These are phyloP conservation scores for Fundulus diaphanus DNA, from an alignment of 2,797 vertebrate genomes.

Conservation along the genomic window DNA sequence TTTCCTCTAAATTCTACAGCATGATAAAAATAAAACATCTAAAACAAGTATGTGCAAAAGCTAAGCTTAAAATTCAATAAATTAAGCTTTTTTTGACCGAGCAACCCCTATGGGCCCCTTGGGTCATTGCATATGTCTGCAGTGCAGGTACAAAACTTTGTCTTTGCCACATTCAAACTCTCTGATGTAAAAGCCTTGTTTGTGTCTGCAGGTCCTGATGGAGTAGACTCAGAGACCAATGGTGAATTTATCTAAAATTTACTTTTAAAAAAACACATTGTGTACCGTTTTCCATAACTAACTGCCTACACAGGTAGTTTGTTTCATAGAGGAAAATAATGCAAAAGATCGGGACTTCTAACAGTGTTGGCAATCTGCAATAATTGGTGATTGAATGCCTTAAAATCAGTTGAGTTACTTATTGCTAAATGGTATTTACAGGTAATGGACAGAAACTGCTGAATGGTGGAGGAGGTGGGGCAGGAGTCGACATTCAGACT, in stretches of 20 bases:
- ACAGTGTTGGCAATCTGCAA: neutral
- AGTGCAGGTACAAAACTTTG: neutral
- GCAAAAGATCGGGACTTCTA: neutral
- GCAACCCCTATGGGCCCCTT: neutral
- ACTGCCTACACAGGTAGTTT: neutral
- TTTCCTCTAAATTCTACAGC: neutral
- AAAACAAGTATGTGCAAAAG: neutral
- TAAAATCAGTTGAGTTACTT: neutral
- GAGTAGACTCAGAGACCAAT: conserved; percentile 61
- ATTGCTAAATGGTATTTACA: conserved; percentile 32
- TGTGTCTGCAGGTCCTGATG: conserved; percentile 47
- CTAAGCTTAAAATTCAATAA: neutral
- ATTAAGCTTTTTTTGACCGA: neutral
- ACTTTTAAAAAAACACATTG: neutral
- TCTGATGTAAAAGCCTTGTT: neutral
- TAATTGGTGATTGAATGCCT: neutral
- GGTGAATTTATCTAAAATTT: conserved; percentile 56
- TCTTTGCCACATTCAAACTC: neutral
- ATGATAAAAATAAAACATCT: neutral
- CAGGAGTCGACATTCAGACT: conserved; percentile 50
- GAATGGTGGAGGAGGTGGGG: conserved; percentile 61
- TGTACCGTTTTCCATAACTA: neutral
- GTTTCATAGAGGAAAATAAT: neutral
- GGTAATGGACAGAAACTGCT: conserved; percentile 80
- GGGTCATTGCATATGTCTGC: neutral